Base-by-base conservation (phyloP, 2,888 invertebrate species). In the Liodrosophila aerea region DNA sequence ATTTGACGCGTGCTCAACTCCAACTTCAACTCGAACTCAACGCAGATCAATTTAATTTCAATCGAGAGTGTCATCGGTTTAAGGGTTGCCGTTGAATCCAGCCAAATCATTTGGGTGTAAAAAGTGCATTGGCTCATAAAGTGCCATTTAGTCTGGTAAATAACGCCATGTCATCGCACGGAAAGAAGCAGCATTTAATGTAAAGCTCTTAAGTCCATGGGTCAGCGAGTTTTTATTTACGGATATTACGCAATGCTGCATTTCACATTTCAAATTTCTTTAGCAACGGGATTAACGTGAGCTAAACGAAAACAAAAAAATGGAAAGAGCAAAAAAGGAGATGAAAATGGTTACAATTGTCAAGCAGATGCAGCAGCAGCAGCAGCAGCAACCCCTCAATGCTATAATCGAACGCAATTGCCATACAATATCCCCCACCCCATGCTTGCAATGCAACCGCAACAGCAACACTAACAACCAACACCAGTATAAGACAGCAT, bases 391-490 rank as follows among this genome's bases (percentile, higher is more conserved):
- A 22, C 22, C 22, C 22, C 22, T 22, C 22, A n/a, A n/a, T n/a
- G 22, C 22, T 29, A 46, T 18, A n/a, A n/a, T n/a, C 36, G 36
- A 46, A 45, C 34, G 13, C 56, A 44, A 37, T 36, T 36, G 22
- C 37, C 16, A 15, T 4, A 22, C 22, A 22, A 22, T 22, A 22
- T 5, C 3, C 22, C 3, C 22, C 22, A 2, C 22, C 5, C 15
- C 16, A 40, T 22, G n/a, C n/a, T 12, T 27, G 33, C 47, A 61
- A 56, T 64, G 63, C 65, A 63, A 75, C 75, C 78, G 64, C 75
- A 75, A 64, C 72, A 64, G 46, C 63, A 73, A 52, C n/a, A n/a
- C n/a, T n/a, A n/a, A n/a, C n/a, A n/a, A n/a, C n/a, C n/a, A n/a
- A n/a, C n/a, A n/a, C n/a, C n/a, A n/a, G n/a, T 47, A 50, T 51